Base-by-base conservation (phyloP, 2,113 vertebrate species). In the Psophia crepitans region DNA sequence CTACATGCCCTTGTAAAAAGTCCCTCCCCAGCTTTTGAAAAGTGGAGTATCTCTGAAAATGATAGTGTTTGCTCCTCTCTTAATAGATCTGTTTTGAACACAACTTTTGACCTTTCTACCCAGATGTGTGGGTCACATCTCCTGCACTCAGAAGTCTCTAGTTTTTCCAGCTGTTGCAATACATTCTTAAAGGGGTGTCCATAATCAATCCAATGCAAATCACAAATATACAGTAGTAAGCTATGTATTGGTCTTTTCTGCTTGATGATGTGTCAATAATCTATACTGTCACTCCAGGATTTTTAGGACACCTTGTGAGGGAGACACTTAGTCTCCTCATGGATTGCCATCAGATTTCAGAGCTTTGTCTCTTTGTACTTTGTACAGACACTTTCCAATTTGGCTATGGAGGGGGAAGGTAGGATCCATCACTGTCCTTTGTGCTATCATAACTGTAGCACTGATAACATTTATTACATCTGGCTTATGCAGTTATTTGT, bases 51-150 rank as follows among this genome's bases (percentile, higher is more conserved):
- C 74, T 37, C 74, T 61, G 78, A 32, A 87, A 93, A 61, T 44
- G 68, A 37, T 41, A 73, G 53, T 61, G 63, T 65, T 85, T 79
- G 15, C 37, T 84, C 3, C 51, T 73, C 65, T 93, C 16, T 24
- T 63, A 64, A 51, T 41, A 58, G 37, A 35, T 33, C 39, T 64
- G 24, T 41, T 75, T 51, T 60, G 54, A 94, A 35, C 57, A 80
- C 6, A 2, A 24, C 12, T 71, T 82, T 56, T 89, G 77, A 84
- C 65, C 77, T 60, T 91, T 93, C 23, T 84, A 6, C 39, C 43
- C 0, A 1, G 24, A 53, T 43, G 35, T 58, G 35, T 63, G 64
- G 60, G 61, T 89, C 44, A 37, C 0, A 0, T 73, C 57, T 87
- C 43, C 32, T 87, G 66, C 74, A 44, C 53, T 85, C 87, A 49